Base-by-base conservation (phyloP, 2,888 invertebrate genomes). In the Drosophila borealis region DNA sequence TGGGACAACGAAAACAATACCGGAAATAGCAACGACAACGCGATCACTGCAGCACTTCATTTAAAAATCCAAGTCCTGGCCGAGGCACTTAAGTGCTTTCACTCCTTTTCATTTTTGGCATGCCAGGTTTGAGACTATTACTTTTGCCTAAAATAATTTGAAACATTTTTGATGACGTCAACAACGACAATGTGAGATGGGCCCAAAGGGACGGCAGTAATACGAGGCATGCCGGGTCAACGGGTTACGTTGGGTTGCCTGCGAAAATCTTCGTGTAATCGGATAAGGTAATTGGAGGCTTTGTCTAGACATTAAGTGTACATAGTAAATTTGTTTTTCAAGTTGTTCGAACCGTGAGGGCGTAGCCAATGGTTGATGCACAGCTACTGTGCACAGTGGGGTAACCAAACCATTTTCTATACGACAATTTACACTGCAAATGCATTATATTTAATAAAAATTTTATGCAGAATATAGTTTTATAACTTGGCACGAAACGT, bases 261-360 rank as follows among this genome's bases (percentile, higher is more conserved):
- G 84, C 77, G 73, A 76, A 90, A 90, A 91, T 90, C 90, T 90
- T 90, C 82, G 70, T 89, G 91, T 91, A 91, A 91, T 91, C 91
- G 91, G 91, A 91, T 91, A 90, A 91, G 91, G 91, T 91, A 91
- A 91, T 91, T 91, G 91, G 90, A 91, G 90, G 90, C 89, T 90
- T 91, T 91, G 91, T 91, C 91, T 91, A 91, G 91, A 91, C 91
- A 91, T 90, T 90, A 91, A 90, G 91, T 90, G 91, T 88, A 90
- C 91, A 83, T 83, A 83, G 88, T 87, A 87, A 84, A 87, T 83
- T 84, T 87, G 72, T 74, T 84, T 78, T 83, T 71, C 72, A 67
- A 84, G 74, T 80, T 86, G 66, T 63, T 49, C 33, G 8, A 63
- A 64, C 42, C 49, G 60, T 54, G 60, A 34, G 68, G 42, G 0